Evolutionary conservation across 2,888 invertebrate genomes (phyloP).

Genomic region (Aphidius colemani): DNA sequence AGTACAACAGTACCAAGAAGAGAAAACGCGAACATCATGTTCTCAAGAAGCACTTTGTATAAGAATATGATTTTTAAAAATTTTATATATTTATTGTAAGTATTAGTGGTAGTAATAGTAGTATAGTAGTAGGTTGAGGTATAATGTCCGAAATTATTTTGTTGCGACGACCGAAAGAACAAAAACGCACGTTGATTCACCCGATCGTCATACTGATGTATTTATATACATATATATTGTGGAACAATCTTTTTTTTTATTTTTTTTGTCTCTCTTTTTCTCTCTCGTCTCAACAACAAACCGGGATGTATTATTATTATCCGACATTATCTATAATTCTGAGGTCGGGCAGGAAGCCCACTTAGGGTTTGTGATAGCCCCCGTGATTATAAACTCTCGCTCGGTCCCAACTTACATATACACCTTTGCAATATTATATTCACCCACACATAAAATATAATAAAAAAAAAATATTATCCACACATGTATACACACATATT

Average conservation of each 20-base stretch:
- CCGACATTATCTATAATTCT: constrained; percentile 61
- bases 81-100: not conserved
- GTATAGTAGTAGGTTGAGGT: not conserved
- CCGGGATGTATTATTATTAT: constrained; percentile 58
- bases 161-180: constrained; percentile 24
- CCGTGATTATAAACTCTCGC: constrained; percentile 58
- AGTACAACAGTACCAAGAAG: not conserved
- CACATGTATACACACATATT: constrained; percentile 5
- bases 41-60: not conserved
- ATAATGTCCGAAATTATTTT: constrained; percentile 14
- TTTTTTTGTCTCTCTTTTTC: not conserved
- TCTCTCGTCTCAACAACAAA: too few species aligned
- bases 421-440: not conserved
- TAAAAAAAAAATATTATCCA: not conserved
- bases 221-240: constrained; percentile 55
- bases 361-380: constrained; percentile 60
- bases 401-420: constrained; percentile 45
- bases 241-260: constrained; percentile 45
- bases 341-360: constrained; percentile 59
- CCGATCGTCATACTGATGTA: constrained; percentile 30
- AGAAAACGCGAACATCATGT: constrained; percentile 8
- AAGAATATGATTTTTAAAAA: not conserved
- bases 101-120: not conserved
- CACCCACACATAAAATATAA: not conserved
- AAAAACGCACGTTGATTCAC: constrained; percentile 20